A percentile compares a stretch with the other conserved stretches of the same genome.
These are phyloP conservation scores for Microplitis mediator DNA, from an alignment of 1,140 invertebrate species.

Conservation along the genomic window DNA sequence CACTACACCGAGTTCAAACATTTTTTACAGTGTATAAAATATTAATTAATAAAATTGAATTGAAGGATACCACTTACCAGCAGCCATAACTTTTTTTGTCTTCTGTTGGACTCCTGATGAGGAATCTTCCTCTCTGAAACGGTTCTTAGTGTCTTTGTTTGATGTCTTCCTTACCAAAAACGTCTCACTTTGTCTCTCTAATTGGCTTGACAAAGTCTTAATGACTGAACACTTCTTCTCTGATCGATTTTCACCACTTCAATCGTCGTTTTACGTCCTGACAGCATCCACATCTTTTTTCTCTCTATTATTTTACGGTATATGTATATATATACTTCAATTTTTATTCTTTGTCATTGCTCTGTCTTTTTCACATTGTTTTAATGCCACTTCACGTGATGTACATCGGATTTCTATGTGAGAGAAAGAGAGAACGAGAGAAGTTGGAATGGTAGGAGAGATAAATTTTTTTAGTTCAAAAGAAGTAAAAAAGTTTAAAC, in stretches of 20 bases:
- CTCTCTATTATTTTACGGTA: neutral
- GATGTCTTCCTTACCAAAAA: conserved; percentile 7
- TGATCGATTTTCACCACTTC: conserved; percentile 34
- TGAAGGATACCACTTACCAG: conserved; percentile 36
- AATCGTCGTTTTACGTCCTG: conserved; percentile 13
- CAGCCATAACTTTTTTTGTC: conserved; percentile 37
- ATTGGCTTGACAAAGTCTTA: conserved; percentile 35
- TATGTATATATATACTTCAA: neutral
- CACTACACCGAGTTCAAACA: too few relatives aligned
- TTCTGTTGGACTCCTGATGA: neutral
- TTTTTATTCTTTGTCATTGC: neutral
- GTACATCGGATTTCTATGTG: too few relatives aligned
- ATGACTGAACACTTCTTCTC: conserved; percentile 35
- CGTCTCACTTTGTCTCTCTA: conserved; percentile 28
- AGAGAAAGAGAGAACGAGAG: too few relatives aligned
- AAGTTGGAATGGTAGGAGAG: too few relatives aligned
- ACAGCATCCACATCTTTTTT: conserved; percentile 16
- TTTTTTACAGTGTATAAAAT: too few relatives aligned
- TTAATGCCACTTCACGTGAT: neutral
- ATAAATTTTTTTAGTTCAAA: too few relatives aligned
- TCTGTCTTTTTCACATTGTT: neutral
- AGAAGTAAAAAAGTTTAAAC: too few relatives aligned
- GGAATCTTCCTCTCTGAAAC: neutral
- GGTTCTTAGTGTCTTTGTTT: conserved; percentile 4
- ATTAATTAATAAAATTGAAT: neutral